These are phyloP conservation scores for Dromaius novaehollandiae DNA, from an alignment of 2,113 vertebrate species.

Conservation along the genomic window DNA sequence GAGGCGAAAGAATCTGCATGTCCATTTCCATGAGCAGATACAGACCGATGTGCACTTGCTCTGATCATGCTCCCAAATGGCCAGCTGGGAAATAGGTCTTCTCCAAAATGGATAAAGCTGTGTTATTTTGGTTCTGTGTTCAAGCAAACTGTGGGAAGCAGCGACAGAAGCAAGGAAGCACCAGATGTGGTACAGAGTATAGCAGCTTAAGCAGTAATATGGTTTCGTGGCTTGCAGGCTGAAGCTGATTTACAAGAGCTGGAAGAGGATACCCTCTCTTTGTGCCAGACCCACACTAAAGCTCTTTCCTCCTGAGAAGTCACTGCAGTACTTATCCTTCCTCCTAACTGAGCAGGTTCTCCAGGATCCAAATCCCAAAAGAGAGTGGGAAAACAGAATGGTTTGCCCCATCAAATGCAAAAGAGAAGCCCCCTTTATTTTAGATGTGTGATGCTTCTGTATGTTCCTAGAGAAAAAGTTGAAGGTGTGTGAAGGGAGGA, in stretches of 20 bases:
- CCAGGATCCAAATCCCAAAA: not conserved
- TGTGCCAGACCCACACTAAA: not conserved
- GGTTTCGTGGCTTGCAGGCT: not conserved
- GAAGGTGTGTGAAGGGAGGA: not conserved
- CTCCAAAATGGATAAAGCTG: not conserved
- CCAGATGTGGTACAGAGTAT: not conserved
- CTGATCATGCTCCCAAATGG: not conserved
- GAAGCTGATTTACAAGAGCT: not conserved
- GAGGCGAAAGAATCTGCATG: not conserved
- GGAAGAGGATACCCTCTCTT: not conserved
- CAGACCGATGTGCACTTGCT: not conserved
- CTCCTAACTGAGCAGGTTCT: not conserved
- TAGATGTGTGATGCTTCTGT: not conserved
- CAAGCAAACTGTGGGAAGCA: not conserved
- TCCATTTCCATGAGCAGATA: not conserved
- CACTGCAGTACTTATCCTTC: not conserved
- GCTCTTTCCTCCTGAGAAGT: not conserved
- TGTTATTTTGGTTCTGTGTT: not conserved
- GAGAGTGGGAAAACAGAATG: not conserved
- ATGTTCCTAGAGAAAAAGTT: not conserved
- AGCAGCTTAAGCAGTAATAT: not conserved
- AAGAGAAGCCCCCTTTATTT: not conserved
- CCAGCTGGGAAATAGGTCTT: not conserved
- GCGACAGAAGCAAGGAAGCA: not conserved
- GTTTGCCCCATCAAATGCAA: not conserved